phyloP scores from a whole-genome alignment of 2,797 vertebrate species.

The Sarcoramphus papa region DNA sequence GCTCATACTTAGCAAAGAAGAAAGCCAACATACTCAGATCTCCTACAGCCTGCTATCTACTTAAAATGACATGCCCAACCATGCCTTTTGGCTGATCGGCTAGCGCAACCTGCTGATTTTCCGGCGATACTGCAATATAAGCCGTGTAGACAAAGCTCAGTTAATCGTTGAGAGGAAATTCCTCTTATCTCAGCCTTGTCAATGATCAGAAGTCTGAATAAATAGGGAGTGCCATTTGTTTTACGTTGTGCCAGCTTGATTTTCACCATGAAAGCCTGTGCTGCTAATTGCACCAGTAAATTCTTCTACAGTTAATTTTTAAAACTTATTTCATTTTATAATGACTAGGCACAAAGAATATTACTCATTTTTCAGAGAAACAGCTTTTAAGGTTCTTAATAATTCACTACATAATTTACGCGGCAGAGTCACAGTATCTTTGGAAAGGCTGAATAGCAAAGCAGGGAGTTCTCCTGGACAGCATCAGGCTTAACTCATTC shows the following conservation, averaged over 20 bases:
- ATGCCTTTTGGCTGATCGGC: neutral
- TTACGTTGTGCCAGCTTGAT: fast-evolving
- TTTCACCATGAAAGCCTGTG: neutral
- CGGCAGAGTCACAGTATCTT: neutral
- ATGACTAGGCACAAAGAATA: neutral
- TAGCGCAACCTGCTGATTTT: conserved; percentile 1
- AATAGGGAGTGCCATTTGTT: fast-evolving
- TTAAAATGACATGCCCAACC: fast-evolving
- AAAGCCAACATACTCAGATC: fast-evolving
- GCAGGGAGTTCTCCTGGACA: neutral
- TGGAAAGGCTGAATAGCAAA: neutral
- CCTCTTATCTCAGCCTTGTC: neutral
- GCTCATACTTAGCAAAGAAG: fast-evolving
- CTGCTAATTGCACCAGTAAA: neutral
- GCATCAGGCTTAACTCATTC: neutral
- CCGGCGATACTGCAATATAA: neutral
- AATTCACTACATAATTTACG: fast-evolving
- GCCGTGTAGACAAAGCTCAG: fast-evolving
- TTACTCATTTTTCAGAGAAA: neutral
- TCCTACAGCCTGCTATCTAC: fast-evolving
- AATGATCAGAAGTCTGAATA: neutral
- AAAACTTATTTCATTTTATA: neutral
- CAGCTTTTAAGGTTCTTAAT: neutral
- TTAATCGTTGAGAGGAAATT: fast-evolving
- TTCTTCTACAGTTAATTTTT: neutral